These are phyloP conservation scores for Danio choprae DNA, from an alignment of 2,797 vertebrate genomes.

Conservation along the genomic window DNA sequence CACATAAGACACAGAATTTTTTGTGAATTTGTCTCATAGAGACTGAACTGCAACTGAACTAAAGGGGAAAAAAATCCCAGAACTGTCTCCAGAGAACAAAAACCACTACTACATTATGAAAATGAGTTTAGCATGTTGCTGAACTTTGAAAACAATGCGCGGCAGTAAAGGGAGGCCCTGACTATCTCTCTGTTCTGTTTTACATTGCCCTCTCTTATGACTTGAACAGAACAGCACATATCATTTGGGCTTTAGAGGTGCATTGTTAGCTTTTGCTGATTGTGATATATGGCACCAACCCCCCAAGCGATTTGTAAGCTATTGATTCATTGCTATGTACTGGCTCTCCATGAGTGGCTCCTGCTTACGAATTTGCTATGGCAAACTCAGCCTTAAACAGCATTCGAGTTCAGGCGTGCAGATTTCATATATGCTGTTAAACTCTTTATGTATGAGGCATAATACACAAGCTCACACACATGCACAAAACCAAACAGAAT, in stretches of 20 bases:
- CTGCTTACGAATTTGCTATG: constrained; percentile 18
- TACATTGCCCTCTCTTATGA: constrained; percentile 5
- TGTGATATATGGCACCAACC: constrained; percentile 58
- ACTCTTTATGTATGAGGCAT: not conserved
- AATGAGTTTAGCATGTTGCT: constrained; percentile 12
- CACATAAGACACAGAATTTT: not conserved
- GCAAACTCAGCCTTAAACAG: constrained; percentile 30
- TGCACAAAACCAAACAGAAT: not conserved
- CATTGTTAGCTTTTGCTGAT: constrained; percentile 49
- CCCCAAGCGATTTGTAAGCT: constrained; percentile 68
- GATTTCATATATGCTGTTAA: constrained; percentile 12
- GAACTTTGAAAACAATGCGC: constrained; percentile 12
- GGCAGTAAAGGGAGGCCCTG: constrained; percentile 15
- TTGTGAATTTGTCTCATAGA: not conserved
- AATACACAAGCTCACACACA: not conserved
- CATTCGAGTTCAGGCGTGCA: constrained; percentile 6
- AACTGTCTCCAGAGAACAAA: constrained; percentile 2
- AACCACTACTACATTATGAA: not conserved
- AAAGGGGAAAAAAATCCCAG: not conserved
- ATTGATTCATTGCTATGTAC: constrained; percentile 62
- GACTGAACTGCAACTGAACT: not conserved
- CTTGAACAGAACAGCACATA: constrained; percentile 31
- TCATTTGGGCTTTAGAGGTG: constrained; percentile 31
- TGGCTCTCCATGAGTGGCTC: constrained; percentile 36
- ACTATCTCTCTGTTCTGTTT: constrained; percentile 60